These are phyloP conservation scores for fruit fly (Drosophila melanogaster) DNA, from an alignment of 1,140 invertebrate genomes.

Conservation along the genomic window Release_6_plus_ISO1_MT NT_033777.3:25188001-25188500, in stretches of 20 bases:
- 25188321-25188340: not conserved
- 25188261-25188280: constrained; percentile 7
- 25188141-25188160: too few species aligned
- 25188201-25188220: not conserved
- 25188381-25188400: constrained; percentile 14
- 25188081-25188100: too few species aligned
- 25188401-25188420: not conserved
- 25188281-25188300: not conserved
- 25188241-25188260: not conserved
- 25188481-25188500: constrained; percentile 23
- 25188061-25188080: too few species aligned
- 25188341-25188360: constrained; percentile 27
- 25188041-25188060: not conserved
- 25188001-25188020: constrained; percentile 13
- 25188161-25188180: too few species aligned
- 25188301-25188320: constrained; percentile 3
- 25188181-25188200: not conserved
- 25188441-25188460: constrained; percentile 46
- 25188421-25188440: constrained; percentile 34
- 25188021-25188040: not conserved
- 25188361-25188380: constrained; percentile 29
- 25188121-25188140: too few species aligned
- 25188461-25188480: constrained; percentile 27
- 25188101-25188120: too few species aligned
- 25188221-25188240: not conserved